phyloP scores from a whole-genome alignment of 2,113 vertebrate genomes.

The Heterochromis multidens region DNA sequence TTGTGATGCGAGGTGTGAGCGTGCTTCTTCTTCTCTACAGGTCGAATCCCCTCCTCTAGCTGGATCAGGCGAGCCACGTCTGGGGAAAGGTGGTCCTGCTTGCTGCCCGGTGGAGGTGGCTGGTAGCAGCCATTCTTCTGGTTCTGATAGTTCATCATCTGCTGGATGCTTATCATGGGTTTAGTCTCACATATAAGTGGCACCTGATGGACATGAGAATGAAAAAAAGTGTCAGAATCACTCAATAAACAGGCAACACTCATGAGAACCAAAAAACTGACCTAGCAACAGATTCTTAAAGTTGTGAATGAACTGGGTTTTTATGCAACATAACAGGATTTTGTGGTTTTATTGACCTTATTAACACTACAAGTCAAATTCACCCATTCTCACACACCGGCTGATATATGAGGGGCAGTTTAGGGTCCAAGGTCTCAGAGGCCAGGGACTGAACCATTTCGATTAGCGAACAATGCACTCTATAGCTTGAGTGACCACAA shows the following conservation, averaged over 20 bases:
- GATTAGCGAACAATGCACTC: neutral
- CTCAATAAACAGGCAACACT: neutral
- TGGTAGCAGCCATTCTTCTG: constrained; percentile 89
- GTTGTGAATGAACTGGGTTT: neutral
- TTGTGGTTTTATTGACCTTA: neutral
- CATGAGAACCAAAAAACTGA: neutral
- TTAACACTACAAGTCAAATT: neutral
- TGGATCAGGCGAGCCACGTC: constrained; percentile 82
- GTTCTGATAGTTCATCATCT: constrained; percentile 91
- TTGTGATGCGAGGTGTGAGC: constrained; percentile 70
- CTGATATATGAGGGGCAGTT: neutral
- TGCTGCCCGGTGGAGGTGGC: constrained; percentile 67
- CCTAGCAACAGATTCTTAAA: neutral
- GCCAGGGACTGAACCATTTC: neutral
- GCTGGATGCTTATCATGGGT: constrained; percentile 88
- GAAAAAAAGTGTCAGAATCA: neutral
- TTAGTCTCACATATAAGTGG: constrained; percentile 88
- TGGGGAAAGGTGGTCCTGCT: constrained; percentile 73
- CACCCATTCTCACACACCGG: neutral
- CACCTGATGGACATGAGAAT: constrained; percentile 65
- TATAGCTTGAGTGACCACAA: neutral
- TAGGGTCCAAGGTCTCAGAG: neutral
- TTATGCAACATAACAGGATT: neutral
- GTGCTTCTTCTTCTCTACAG: constrained; percentile 73
- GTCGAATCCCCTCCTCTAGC: constrained; percentile 80